Base-by-base conservation (phyloP, 2,113 vertebrate species). In the Microcebus jonahi region DNA sequence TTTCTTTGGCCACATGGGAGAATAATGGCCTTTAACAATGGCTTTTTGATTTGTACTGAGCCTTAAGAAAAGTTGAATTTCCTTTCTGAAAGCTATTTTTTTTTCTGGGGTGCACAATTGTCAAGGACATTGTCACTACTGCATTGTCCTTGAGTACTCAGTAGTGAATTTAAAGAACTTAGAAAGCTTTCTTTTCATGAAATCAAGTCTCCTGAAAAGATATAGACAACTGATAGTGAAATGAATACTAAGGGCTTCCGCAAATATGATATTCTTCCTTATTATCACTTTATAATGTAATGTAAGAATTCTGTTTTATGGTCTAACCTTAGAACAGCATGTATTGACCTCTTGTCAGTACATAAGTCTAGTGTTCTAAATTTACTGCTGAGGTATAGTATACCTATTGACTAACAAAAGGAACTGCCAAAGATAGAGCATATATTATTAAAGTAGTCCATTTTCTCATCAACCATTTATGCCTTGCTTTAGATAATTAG, bases 391-490 rank as follows among this genome's bases (percentile, higher is more conserved):
- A 94, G 59, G 63, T 71, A 91, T 73, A 94, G n/a, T 87, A 61
- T 73, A 70, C 39, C 84, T 96, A 93, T 97, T 97, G 93, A 94
- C 73, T 93, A 73, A 53, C 39, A 91, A 95, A 92, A 94, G 71
- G 86, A 98, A 91, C 36, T 94, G 63, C 90, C 53, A 92, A 91
- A 95, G 85, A 96, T 77, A 95, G 73, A 76, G 80, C 94, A 96
- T 93, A 77, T 96, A 93, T 98, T 97, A 95, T 94, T 97, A 77
- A 97, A 95, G 75, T 31, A 90, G 36, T 85, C 94, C 85, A 97
- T 96, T 96, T 97, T 95, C 93, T 97, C 95, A 96, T 96, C 82
- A 97, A 91, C 82, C 90, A 61, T 96, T 88, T 95, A 88, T 96
- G 89, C 92, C 93, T 97, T 93, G 59, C 79, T 95, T 76, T 77